phyloP scores from a whole-genome alignment of 2,113 vertebrate species.

The Antechinus stuartii region DNA sequence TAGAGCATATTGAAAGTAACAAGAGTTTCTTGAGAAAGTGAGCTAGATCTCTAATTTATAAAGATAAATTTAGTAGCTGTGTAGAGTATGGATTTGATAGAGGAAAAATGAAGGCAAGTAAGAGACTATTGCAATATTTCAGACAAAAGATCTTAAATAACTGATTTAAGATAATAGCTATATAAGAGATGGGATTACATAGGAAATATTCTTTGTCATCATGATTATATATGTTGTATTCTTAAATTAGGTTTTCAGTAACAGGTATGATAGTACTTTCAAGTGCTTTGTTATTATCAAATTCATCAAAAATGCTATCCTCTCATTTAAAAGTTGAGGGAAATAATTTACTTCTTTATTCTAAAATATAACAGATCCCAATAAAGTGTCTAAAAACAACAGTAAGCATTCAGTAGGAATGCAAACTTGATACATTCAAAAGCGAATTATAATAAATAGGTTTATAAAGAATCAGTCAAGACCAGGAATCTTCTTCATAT shows the following conservation, averaged over 20 bases:
- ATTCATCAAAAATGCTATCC: constrained; percentile 38
- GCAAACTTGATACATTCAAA: constrained; percentile 55
- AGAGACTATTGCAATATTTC: background rate
- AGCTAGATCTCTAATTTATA: background rate
- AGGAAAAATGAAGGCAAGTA: background rate
- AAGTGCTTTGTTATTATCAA: constrained; percentile 52
- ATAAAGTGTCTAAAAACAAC: constrained; percentile 54
- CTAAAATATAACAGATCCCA: constrained; percentile 25
- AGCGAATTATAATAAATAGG: constrained; percentile 56
- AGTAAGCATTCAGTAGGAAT: constrained; percentile 42
- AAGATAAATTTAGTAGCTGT: background rate
- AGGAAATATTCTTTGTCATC: background rate
- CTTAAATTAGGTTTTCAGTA: constrained; percentile 45
- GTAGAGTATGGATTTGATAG: background rate
- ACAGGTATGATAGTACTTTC: constrained; percentile 5
- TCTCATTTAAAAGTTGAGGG: constrained; percentile 57
- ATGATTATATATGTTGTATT: constrained; percentile 18
- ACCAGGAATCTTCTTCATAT: constrained; percentile 61
- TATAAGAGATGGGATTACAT: background rate
- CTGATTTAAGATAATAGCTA: background rate
- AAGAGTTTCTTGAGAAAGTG: background rate
- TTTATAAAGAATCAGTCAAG: constrained; percentile 66
- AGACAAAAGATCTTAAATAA: background rate
- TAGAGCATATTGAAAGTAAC: background rate
- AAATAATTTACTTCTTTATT: constrained; percentile 66